Base-by-base conservation (phyloP, 1,140 invertebrate genomes). In the Vanessa atalanta region DNA sequence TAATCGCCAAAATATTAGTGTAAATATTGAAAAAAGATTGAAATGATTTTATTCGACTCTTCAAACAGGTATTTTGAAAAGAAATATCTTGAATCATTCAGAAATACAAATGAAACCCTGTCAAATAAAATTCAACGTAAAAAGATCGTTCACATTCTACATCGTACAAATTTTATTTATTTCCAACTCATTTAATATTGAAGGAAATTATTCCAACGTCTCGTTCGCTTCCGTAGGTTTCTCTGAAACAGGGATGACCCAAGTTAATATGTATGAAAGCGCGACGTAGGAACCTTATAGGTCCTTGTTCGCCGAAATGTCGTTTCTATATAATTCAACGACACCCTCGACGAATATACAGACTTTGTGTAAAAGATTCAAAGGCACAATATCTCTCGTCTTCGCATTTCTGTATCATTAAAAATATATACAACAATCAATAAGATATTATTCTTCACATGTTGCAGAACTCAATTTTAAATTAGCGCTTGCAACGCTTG, bases 321-420 rank as follows among this genome's bases (percentile, higher is more conserved):
- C 80, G 81, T 82, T 83, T 77, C 80, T 88, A 87, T 85, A 88
- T 89, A 89, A 90, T 90, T 87, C 87, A 90, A 84, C 83, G 83
- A 89, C 88, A 80, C 83, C 86, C 76, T 78, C 81, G 76, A 76
- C 79, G 82, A 79, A 87, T 87, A 88, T 87, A 85, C 80, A 82
- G 80, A 79, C 79, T 78, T 82, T 80, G 79, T 73, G 74, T 88
- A 79, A 90, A 90, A 86, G 82, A 89, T 89, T 86, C 87, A 88
- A 73, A 74, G 57, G 47, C 50, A 73, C 65, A 72, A 87, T 83
- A 76, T 80, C 72, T 80, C 79, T 76, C 23, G 61, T 75, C 55
- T 79, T 73, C 68, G 57, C 73, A 55, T 65, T 53, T 63, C 43
- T 65, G 55, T 51, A 20, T 51, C 68, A 47, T 70, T 70, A 65